phyloP scores from a whole-genome alignment of 1,140 invertebrate species.

The Nebria ingens region DNA sequence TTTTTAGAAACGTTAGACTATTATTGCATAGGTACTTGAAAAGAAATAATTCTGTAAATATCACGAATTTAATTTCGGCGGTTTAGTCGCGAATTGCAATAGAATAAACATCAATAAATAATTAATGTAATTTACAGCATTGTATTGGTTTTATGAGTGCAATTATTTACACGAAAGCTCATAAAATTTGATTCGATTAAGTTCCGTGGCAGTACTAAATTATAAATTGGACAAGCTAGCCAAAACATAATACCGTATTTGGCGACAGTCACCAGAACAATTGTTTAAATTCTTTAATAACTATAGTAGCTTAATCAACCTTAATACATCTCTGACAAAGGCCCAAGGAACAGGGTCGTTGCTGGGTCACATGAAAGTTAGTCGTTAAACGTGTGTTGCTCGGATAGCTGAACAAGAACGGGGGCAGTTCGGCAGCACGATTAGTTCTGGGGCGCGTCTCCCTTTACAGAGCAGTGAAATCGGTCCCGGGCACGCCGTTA shows the following conservation, averaged over 20 bases:
- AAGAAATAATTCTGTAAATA: no score
- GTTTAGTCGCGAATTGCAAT: not conserved
- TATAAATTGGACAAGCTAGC: not conserved
- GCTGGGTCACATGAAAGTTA: not conserved
- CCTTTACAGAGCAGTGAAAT: not conserved
- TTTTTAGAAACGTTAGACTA: no score
- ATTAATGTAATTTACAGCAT: not conserved
- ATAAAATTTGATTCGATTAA: slow-evolving; percentile 7
- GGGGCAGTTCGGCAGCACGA: not conserved
- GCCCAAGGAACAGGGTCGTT: no score
- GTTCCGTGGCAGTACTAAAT: not conserved
- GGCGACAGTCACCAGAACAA: not conserved
- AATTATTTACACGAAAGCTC: slow-evolving; percentile 1
- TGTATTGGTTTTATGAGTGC: not conserved
- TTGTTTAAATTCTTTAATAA: no score
- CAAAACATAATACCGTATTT: slow-evolving; percentile 4
- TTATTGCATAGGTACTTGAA: not conserved
- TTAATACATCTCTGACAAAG: no score
- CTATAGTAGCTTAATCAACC: no score
- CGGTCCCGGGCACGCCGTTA: not conserved
- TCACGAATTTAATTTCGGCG: not conserved
- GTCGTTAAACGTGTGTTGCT: not conserved
- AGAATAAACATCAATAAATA: slow-evolving; percentile 3
- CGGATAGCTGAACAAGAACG: not conserved
- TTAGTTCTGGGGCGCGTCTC: not conserved